Percentiles rank a stretch among this genome's conserved stretches.
These are phyloP conservation scores for Notamacropus eugenii DNA, from an alignment of 2,797 vertebrate species.

Conservation along the genomic window DNA sequence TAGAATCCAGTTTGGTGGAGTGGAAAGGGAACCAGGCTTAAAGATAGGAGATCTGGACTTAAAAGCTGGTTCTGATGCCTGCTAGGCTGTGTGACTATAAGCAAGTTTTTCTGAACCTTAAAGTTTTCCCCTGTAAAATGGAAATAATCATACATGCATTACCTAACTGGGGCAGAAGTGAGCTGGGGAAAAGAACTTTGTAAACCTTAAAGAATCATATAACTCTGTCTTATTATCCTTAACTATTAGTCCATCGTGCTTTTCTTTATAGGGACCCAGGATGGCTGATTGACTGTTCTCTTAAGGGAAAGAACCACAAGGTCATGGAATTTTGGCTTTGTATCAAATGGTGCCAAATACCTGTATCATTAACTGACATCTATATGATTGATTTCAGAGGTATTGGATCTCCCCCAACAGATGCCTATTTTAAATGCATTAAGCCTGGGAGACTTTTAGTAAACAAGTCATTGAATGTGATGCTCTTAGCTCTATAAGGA, in stretches of 20 bases:
- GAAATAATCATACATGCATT: not conserved
- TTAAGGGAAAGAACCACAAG: not conserved
- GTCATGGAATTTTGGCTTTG: not conserved
- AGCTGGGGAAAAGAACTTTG: not conserved
- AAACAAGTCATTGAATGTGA: conserved; percentile 39
- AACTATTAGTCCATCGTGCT: not conserved
- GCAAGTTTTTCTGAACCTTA: not conserved
- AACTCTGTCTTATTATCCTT: not conserved
- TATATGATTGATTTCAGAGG: conserved; percentile 18
- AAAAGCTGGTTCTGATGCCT: not conserved
- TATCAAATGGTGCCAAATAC: not conserved
- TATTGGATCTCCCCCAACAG: not conserved
- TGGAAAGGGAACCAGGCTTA: not conserved
- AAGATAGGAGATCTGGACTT: not conserved
- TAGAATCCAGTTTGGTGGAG: not conserved
- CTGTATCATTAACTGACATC: conserved; percentile 2
- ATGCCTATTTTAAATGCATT: conserved; percentile 34
- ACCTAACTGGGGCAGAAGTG: not conserved
- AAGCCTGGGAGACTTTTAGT: conserved; percentile 23
- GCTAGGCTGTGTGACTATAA: not conserved
- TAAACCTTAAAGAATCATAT: not conserved
- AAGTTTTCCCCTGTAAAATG: not conserved
- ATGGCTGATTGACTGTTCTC: not conserved
- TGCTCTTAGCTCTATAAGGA: not conserved
- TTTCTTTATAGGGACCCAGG: not conserved